Evolutionary conservation across 2,888 invertebrate genomes (phyloP).

Genomic region (Iselma pallidipennis): DNA sequence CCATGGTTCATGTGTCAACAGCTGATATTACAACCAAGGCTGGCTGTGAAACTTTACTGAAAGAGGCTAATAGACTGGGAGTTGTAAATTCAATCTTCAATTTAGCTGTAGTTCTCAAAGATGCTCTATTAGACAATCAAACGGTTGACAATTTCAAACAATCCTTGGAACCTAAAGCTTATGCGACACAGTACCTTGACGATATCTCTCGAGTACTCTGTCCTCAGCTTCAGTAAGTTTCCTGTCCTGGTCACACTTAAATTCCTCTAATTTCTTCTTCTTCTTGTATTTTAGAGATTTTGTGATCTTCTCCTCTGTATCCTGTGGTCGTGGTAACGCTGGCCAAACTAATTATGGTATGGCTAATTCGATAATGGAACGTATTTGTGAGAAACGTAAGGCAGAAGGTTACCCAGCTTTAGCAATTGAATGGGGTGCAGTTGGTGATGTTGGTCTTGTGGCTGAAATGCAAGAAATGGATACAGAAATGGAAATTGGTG

Average conservation of each 20-base stretch:
- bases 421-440: constrained; percentile 92
- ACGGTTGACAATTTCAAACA: constrained; percentile 57
- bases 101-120: constrained; percentile 58
- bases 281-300: constrained; percentile 75
- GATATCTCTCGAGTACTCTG: constrained; percentile 53
- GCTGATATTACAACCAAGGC: constrained; percentile 68
- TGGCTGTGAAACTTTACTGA: constrained; percentile 70
- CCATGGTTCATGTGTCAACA: constrained; percentile 67
- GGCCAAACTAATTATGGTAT: constrained; percentile 90
- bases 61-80: constrained; percentile 64
- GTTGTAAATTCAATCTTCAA: constrained; percentile 69
- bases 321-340: constrained; percentile 90
- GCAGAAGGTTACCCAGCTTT: constrained; percentile 73
- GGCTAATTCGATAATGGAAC: constrained; percentile 87
- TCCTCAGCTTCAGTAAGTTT: constrained; percentile 17
- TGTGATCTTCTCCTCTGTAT: constrained; percentile 89
- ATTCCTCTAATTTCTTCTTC: no score
- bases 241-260: no score
- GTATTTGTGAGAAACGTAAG: constrained; percentile 76
- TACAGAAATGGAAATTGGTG: constrained; percentile 55
- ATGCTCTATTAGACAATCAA: constrained; percentile 62
- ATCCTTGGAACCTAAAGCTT: constrained; percentile 64
- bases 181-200: constrained; percentile 76
- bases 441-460: constrained; percentile 78
- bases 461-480: constrained; percentile 58